phyloP scores from a whole-genome alignment of 23 tunicate species.

The Phallusia fumigata region DNA sequence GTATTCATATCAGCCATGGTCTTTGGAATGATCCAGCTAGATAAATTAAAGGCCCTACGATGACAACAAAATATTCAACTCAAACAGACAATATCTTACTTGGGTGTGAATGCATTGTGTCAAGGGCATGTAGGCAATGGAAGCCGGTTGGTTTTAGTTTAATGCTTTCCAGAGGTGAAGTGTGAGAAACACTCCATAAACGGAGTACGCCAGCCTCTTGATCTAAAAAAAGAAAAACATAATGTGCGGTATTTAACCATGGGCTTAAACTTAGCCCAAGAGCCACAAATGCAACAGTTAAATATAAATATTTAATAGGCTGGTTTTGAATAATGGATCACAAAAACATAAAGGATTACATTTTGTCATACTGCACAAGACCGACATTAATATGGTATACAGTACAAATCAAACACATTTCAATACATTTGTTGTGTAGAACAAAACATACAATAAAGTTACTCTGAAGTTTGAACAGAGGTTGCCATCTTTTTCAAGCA shows the following conservation, averaged over 20 bases:
- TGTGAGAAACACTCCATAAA: slow-evolving; percentile 78
- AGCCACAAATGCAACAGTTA: neutral
- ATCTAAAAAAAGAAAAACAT: slow-evolving; percentile 27
- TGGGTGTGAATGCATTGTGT: slow-evolving; percentile 2
- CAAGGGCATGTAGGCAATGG: slow-evolving; percentile 55
- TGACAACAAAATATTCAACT: slow-evolving; percentile 1
- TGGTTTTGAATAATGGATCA: neutral
- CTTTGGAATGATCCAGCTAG: too few relatives aligned
- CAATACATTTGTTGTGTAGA: neutral
- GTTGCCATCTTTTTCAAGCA: neutral
- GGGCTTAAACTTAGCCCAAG: neutral
- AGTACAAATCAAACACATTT: neutral
- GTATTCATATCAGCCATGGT: too few relatives aligned
- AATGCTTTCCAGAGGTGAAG: slow-evolving; percentile 56
- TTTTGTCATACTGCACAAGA: neutral
- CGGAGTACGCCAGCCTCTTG: slow-evolving; percentile 68
- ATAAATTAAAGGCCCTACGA: too few relatives aligned
- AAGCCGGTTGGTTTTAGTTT: slow-evolving; percentile 75
- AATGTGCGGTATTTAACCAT: neutral
- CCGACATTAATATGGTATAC: neutral
- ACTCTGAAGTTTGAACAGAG: too few relatives aligned
- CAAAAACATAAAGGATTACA: neutral
- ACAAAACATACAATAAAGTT: neutral
- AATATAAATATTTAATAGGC: neutral
- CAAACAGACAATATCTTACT: too few relatives aligned